Conservation (phyloP, 2,797 vertebrate species). For the Rhynchotus rufescens region DNA sequence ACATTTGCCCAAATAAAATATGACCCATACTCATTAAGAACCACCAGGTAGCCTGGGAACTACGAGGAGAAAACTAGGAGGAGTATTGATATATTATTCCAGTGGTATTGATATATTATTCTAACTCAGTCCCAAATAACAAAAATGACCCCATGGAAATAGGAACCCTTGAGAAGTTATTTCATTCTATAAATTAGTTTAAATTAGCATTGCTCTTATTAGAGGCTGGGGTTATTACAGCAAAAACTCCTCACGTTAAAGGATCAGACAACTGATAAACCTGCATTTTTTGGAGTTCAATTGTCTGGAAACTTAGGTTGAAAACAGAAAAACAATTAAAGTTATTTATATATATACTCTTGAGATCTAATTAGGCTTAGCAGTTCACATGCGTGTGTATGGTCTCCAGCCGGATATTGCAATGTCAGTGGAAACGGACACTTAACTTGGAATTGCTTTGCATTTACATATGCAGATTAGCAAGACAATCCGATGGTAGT, state of each 20-base stretch:
- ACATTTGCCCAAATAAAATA: neutral
- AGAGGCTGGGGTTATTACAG: neutral
- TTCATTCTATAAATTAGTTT: slow-evolving; percentile 26
- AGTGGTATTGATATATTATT: neutral
- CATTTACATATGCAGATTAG: slow-evolving; percentile 71
- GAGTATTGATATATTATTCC: neutral
- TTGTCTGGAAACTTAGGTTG: slow-evolving; percentile 49
- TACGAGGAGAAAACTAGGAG: neutral
- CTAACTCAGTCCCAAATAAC: neutral
- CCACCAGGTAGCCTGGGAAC: neutral
- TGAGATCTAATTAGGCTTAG: slow-evolving; percentile 67
- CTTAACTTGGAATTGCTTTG: slow-evolving; percentile 69
- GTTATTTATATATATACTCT: slow-evolving; percentile 65
- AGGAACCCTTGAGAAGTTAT: neutral
- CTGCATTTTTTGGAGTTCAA: slow-evolving; percentile 13
- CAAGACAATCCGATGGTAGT: slow-evolving; percentile 3
- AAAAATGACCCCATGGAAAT: slow-evolving; percentile 5
- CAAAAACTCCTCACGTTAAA: neutral
- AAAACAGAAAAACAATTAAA: slow-evolving; percentile 38
- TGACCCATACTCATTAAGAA: neutral
- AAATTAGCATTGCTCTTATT: slow-evolving; percentile 15
- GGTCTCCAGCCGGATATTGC: slow-evolving; percentile 57
- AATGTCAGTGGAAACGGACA: slow-evolving; percentile 73
- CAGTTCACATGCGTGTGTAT: slow-evolving; percentile 22
- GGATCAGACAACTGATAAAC: neutral